A percentile compares a stretch with the other conserved stretches of the same genome.
Conservation (phyloP, 2,888 invertebrate species). For the Yponomeuta malinellus region DNA sequence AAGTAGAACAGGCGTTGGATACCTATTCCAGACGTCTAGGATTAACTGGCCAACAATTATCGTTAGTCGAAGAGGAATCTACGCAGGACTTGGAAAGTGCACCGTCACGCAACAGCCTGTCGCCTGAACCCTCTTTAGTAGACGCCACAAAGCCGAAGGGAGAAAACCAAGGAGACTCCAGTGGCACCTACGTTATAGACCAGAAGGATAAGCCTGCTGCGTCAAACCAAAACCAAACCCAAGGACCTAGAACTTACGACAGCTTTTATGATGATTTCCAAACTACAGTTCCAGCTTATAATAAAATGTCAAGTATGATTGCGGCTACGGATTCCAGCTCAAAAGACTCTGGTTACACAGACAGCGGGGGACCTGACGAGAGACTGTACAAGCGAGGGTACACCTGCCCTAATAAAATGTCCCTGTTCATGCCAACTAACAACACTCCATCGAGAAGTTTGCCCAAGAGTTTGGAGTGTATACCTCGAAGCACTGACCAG, state of each 20-base stretch:
- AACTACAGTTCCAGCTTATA: conserved; percentile 37
- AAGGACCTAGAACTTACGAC: conserved; percentile 49
- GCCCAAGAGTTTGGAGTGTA: conserved; percentile 57
- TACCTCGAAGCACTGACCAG: conserved; percentile 38
- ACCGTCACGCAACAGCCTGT: conserved; percentile 55
- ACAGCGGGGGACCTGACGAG: conserved; percentile 54
- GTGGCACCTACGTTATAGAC: conserved; percentile 26
- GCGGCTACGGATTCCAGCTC: conserved; percentile 58
- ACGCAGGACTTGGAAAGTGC: conserved; percentile 65
- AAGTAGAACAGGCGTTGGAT: conserved; percentile 50
- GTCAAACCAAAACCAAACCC: conserved; percentile 27
- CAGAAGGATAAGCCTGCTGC: conserved; percentile 21
- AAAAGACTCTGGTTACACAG: conserved; percentile 66
- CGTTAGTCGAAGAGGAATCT: conserved; percentile 70
- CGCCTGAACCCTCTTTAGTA: conserved; percentile 47
- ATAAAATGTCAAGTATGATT: conserved; percentile 49
- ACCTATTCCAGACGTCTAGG: conserved; percentile 47
- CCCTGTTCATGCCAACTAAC: conserved; percentile 37
- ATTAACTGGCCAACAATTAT: conserved; percentile 59
- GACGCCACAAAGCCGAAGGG: conserved; percentile 30
- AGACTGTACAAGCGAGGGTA: conserved; percentile 44
- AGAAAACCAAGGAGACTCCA: conserved; percentile 18
- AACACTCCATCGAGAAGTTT: conserved; percentile 43
- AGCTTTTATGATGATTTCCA: conserved; percentile 61
- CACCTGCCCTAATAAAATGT: conserved; percentile 45